A percentile compares a stretch with the other conserved stretches of the same genome.
These are phyloP conservation scores for Clinocottus analis DNA, from an alignment of 2,113 vertebrate genomes.

Conservation along the genomic window DNA sequence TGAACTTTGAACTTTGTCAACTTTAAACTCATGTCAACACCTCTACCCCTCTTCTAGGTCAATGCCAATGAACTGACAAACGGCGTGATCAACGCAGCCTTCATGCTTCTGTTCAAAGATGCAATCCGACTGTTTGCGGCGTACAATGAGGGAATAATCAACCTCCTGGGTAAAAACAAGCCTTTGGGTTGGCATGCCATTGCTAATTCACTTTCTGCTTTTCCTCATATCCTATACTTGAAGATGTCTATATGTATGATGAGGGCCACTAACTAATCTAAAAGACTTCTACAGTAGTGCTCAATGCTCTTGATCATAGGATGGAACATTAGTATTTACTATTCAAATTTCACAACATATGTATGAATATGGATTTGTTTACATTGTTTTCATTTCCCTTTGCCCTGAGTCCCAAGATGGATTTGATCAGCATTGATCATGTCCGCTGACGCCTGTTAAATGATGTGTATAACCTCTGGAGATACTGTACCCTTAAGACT, in stretches of 20 bases:
- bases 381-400: not conserved
- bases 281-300: not conserved
- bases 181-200: not conserved
- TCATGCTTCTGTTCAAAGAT: constrained; percentile 99
- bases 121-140: constrained; percentile 96
- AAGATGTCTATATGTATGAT: not conserved
- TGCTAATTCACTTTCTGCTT: not conserved
- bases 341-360: not conserved
- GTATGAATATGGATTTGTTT: no score
- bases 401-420: not conserved
- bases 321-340: not conserved
- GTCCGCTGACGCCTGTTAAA: not conserved
- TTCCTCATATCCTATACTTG: not conserved
- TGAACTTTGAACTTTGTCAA: no score
- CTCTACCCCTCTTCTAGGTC: constrained; percentile 82
- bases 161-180: constrained; percentile 90
- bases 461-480: not conserved
- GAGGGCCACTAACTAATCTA: not conserved
- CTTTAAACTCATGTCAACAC: not conserved
- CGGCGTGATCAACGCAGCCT: constrained; percentile 96
- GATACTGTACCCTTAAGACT: not conserved
- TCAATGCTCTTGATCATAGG: not conserved
- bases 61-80: constrained; percentile 98
- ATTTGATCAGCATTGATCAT: not conserved
- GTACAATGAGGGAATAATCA: constrained; percentile 98